phyloP scores from a whole-genome alignment of 1,140 invertebrate species.

The Drosophila arizonae region DNA sequence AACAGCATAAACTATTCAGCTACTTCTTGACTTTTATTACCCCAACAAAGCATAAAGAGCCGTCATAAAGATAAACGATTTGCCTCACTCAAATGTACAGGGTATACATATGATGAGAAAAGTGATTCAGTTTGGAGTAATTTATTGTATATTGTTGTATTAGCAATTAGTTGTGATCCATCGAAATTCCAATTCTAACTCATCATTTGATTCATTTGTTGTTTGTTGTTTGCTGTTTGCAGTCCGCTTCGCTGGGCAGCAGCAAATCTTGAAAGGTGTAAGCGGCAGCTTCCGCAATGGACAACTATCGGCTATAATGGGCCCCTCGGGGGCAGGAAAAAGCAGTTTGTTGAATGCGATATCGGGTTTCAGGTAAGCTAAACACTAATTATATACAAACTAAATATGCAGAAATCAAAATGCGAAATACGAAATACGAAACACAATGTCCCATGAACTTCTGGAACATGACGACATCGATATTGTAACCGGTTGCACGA shows the following conservation, averaged over 20 bases:
- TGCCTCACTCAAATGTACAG: no score
- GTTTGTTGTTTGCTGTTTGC: constrained; percentile 54
- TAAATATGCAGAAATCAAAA: not conserved
- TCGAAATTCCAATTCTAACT: constrained; percentile 8
- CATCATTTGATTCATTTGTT: constrained; percentile 35
- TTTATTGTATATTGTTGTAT: no score
- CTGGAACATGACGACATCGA: constrained; percentile 3
- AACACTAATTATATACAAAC: not conserved
- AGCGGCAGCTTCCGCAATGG: constrained; percentile 89
- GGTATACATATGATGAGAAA: no score
- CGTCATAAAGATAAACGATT: not conserved
- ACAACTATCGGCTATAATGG: constrained; percentile 92
- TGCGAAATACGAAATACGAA: constrained; percentile 16
- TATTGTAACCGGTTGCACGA: constrained; percentile 9
- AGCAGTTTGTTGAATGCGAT: constrained; percentile 89
- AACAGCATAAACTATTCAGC: not conserved
- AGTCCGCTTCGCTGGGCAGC: constrained; percentile 73
- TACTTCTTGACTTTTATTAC: not conserved
- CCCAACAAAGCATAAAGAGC: not conserved
- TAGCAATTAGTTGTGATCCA: no score
- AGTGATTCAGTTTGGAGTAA: not conserved
- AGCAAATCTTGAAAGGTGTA: constrained; percentile 86
- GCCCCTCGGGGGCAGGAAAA: constrained; percentile 92
- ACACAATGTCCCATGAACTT: constrained; percentile 17
- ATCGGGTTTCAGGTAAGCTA: constrained; percentile 87